Conservation (phyloP, 2,113 vertebrate species). For the Monopterus albus region DNA sequence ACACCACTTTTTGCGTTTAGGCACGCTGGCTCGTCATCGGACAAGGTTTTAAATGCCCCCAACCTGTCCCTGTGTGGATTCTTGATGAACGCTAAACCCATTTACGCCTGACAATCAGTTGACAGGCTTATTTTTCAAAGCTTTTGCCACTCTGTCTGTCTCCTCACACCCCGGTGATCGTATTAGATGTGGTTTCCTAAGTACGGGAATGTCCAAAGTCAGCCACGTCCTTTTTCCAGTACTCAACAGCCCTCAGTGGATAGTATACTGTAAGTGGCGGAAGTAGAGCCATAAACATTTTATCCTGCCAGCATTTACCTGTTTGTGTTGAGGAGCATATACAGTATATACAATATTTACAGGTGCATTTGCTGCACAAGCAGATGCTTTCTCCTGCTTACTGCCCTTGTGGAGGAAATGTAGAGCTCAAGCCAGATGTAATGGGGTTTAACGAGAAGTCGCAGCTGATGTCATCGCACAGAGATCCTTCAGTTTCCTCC, state of each 20-base stretch:
- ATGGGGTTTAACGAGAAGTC: background rate
- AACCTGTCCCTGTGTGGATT: constrained; percentile 54
- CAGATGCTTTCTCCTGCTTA: constrained; percentile 16
- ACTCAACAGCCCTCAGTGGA: constrained; percentile 57
- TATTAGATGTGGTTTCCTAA: constrained; percentile 75
- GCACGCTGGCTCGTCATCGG: constrained; percentile 3
- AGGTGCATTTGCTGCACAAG: constrained; percentile 17
- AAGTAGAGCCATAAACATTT: constrained; percentile 76
- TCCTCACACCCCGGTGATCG: constrained; percentile 53
- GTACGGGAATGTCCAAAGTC: constrained; percentile 76
- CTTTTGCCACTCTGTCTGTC: constrained; percentile 45
- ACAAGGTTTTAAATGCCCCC: constrained; percentile 40
- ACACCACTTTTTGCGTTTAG: constrained; percentile 51
- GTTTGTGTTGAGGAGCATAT: constrained; percentile 65
- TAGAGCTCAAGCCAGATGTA: background rate
- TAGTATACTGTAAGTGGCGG: constrained; percentile 73
- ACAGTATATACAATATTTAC: constrained; percentile 41
- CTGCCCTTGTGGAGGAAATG: constrained; percentile 8
- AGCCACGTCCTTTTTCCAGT: constrained; percentile 72
- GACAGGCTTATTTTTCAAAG: constrained; percentile 64
- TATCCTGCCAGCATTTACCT: constrained; percentile 69
- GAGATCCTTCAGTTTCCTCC: background rate
- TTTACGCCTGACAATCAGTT: constrained; percentile 61
- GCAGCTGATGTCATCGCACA: constrained; percentile 24
- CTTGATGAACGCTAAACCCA: constrained; percentile 67